Evolutionary conservation across 2,797 vertebrate genomes (phyloP).

Genomic region (Chaenodraco wilsoni): DNA sequence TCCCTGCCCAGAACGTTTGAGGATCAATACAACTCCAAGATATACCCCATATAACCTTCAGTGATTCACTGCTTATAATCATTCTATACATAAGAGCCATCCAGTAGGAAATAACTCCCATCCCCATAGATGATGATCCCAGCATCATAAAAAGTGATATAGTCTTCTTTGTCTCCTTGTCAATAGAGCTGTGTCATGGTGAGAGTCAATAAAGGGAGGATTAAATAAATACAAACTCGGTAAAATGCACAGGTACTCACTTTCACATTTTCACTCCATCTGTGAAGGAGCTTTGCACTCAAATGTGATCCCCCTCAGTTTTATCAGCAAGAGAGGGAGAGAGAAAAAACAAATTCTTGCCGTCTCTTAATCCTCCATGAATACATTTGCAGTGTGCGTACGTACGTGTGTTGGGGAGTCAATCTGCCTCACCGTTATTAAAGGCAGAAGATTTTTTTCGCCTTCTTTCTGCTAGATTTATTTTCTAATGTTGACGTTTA

Average conservation of each 20-base stretch:
- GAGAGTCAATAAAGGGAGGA: conserved; percentile 69
- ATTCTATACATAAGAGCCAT: conserved; percentile 45
- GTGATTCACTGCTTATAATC: conserved; percentile 59
- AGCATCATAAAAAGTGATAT: conserved; percentile 51
- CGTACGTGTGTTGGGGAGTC: conserved; percentile 39
- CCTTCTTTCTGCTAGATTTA: conserved; percentile 83
- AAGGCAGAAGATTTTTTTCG: conserved; percentile 81
- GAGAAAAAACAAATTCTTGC: conserved; percentile 46
- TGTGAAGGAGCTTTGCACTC: conserved; percentile 67
- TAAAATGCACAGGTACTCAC: conserved; percentile 67
- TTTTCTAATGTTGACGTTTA: conserved; percentile 88
- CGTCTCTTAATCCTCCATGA: conserved; percentile 73
- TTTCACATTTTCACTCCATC: conserved; percentile 68
- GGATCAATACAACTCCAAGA: conserved; percentile 70
- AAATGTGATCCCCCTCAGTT: conserved; percentile 74
- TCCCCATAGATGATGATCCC: conserved; percentile 67
- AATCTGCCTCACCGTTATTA: conserved; percentile 70
- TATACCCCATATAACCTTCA: conserved; percentile 68
- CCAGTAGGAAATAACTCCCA: conserved; percentile 60
- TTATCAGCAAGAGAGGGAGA: conserved; percentile 39
- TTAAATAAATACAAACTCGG: conserved; percentile 70
- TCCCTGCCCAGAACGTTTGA: conserved; percentile 54
- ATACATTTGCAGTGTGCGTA: conserved; percentile 66
- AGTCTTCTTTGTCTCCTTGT: conserved; percentile 61
- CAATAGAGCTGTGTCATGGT: conserved; percentile 70